Percentiles rank a stretch among this genome's conserved stretches.
These are phyloP conservation scores for Uria lomvia DNA, from an alignment of 2,113 vertebrate species.

Conservation along the genomic window DNA sequence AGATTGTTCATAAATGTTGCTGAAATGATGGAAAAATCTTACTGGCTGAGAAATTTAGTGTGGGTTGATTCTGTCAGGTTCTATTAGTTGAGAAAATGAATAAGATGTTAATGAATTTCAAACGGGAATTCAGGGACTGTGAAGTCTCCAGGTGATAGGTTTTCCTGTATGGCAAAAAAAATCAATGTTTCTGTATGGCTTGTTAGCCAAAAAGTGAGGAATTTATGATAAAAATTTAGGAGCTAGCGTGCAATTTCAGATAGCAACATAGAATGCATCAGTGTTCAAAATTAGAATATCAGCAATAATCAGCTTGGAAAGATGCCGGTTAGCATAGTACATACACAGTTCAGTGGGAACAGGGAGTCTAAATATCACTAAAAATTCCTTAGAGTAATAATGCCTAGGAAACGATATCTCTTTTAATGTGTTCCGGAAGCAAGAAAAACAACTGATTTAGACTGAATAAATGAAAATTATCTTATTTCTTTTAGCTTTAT, in stretches of 20 bases:
- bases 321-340: neutral
- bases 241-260: neutral
- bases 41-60: neutral
- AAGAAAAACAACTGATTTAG: neutral
- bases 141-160: neutral
- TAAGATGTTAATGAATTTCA: neutral
- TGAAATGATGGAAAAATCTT: neutral
- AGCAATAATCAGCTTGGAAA: neutral
- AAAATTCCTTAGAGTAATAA: neutral
- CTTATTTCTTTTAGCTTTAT: neutral
- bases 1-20: neutral
- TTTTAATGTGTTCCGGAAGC: neutral
- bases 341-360: neutral
- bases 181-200: neutral
- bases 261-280: neutral
- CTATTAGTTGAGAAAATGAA: neutral
- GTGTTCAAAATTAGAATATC: neutral
- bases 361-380: neutral
- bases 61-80: neutral
- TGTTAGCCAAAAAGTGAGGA: neutral
- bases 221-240: neutral
- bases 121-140: neutral
- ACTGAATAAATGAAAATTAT: neutral
- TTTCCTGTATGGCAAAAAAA: neutral
- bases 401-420: accelerated